Evolutionary conservation across 2,113 vertebrate genomes (phyloP).

Genomic region (Erythrolamprus reginae): DNA sequence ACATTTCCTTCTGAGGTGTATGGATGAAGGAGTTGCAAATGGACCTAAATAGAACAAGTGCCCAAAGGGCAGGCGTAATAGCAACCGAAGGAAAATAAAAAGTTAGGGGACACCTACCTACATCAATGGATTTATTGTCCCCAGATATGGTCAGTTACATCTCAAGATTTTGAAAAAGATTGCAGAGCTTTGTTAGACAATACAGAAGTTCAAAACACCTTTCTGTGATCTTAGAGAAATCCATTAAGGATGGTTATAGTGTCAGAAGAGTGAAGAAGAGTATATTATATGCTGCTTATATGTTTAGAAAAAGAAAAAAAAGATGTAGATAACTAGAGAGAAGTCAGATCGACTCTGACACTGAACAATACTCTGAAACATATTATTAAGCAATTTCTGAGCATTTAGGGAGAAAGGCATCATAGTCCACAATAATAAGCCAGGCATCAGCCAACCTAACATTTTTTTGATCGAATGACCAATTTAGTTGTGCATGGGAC

Average conservation of each 20-base stretch:
- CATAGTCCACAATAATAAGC: neutral
- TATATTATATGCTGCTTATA: neutral
- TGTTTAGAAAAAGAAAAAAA: neutral
- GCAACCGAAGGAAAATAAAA: neutral
- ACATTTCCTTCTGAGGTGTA: neutral
- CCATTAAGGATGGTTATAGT: neutral
- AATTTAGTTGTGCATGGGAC: neutral
- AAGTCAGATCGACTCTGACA: neutral
- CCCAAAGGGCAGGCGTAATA: neutral
- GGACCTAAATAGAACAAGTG: neutral
- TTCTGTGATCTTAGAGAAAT: neutral
- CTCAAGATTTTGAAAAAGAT: neutral
- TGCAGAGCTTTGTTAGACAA: neutral
- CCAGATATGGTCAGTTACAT: neutral
- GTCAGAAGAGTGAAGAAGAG: neutral
- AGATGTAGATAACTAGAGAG: neutral
- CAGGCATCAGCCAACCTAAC: neutral
- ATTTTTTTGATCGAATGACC: neutral
- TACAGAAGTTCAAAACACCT: neutral
- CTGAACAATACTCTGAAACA: neutral
- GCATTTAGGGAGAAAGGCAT: neutral
- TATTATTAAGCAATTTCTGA: neutral
- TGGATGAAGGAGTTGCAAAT: neutral
- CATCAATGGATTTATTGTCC: neutral
- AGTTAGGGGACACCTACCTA: neutral